These are phyloP conservation scores for Cerceris rybyensis DNA, from an alignment of 2,888 invertebrate species.

Conservation along the genomic window DNA sequence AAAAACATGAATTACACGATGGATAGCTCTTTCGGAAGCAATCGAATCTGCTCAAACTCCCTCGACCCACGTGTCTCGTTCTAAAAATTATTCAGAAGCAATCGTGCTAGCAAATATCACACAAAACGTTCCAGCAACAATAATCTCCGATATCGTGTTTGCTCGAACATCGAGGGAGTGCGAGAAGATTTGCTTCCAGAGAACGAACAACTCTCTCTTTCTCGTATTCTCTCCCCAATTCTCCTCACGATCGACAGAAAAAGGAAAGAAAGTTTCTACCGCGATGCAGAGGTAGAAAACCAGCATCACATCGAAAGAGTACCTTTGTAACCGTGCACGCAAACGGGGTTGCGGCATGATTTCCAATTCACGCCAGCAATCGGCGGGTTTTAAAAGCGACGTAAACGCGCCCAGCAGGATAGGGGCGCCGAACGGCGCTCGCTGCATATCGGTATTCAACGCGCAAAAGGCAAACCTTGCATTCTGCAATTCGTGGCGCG, in stretches of 20 bases:
- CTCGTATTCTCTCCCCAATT: neutral
- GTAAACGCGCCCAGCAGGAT: conserved; percentile 10
- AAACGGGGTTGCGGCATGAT: conserved; percentile 39
- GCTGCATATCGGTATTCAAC: conserved; percentile 67
- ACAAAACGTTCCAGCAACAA: conserved; percentile 10
- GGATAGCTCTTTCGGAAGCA: no score
- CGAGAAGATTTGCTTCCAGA: neutral
- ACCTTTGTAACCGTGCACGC: neutral
- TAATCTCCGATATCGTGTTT: conserved; percentile 16
- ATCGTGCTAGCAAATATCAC: neutral
- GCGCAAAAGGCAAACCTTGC: conserved; percentile 71
- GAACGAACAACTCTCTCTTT: neutral
- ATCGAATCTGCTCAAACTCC: neutral
- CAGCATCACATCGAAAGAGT: neutral
- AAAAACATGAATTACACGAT: no score
- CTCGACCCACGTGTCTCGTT: neutral
- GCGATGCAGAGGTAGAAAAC: neutral
- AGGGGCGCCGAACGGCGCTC: conserved; percentile 13
- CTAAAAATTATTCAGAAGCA: neutral
- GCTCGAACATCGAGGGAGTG: conserved; percentile 12
- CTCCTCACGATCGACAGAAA: neutral
- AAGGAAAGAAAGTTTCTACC: neutral
- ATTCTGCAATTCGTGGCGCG: conserved; percentile 68
- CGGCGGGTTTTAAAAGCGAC: conserved; percentile 53
- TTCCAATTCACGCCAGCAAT: conserved; percentile 65